A percentile compares a stretch with the other conserved stretches of the same genome.
Conservation (phyloP, 2,888 invertebrate species). For the Xiphydria camelus region DNA sequence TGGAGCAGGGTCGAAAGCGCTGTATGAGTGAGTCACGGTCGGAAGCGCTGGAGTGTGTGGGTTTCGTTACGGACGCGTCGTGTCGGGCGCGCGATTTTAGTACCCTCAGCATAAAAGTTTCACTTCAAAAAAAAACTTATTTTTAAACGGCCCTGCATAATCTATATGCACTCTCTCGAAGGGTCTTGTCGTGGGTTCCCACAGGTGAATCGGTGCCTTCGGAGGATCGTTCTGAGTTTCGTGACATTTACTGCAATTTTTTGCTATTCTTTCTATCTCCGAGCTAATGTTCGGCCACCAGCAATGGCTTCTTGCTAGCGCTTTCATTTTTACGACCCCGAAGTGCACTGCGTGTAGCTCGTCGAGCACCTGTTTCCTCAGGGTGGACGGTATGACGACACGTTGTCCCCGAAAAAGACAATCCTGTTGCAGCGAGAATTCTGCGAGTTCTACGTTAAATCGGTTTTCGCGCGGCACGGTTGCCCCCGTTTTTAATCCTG, state of each 20-base stretch:
- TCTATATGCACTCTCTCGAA: conserved; percentile 24
- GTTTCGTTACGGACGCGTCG: too few species aligned
- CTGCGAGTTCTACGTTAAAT: conserved; percentile 1
- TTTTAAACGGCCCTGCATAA: conserved; percentile 24
- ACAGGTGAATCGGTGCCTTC: conserved; percentile 17
- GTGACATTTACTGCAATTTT: conserved; percentile 21
- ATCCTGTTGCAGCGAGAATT: conserved; percentile 16
- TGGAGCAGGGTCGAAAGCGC: too few species aligned
- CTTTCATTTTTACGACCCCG: conserved; percentile 23
- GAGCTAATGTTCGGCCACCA: conserved; percentile 29
- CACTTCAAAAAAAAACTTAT: conserved; percentile 6
- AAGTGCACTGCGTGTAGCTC: conserved; percentile 24
- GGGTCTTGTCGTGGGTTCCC: conserved; percentile 26
- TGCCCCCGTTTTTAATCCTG: not conserved
- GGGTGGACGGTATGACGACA: conserved; percentile 11
- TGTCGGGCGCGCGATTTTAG: too few species aligned
- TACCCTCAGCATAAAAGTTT: too few species aligned
- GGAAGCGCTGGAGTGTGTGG: too few species aligned
- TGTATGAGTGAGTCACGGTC: too few species aligned
- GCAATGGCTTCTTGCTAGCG: conserved; percentile 22
- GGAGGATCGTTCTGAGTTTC: conserved; percentile 22
- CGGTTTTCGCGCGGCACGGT: not conserved
- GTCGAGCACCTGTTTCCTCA: conserved; percentile 12
- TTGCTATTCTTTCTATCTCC: conserved; percentile 23
- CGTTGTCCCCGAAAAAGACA: conserved; percentile 24